Evolutionary conservation across 2,113 vertebrate genomes (phyloP).

Genomic region (Colistium nudipinnis): DNA sequence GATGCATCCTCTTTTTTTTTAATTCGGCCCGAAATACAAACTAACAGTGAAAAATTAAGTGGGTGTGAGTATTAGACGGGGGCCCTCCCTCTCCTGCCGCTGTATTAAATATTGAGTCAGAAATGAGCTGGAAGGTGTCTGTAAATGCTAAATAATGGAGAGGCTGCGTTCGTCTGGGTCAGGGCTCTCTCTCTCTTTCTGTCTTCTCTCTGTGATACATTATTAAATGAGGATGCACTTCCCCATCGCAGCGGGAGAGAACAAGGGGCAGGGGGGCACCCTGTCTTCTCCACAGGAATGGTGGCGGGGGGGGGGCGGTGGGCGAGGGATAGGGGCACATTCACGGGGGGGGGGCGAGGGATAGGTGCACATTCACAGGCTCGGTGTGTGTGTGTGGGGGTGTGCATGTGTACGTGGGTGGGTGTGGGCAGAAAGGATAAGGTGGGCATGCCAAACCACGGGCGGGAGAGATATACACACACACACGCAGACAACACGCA

Average conservation of each 20-base stretch:
- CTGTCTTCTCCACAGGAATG: conserved; percentile 77
- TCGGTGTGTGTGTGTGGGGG: conserved; percentile 21
- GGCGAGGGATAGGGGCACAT: conserved; percentile 51
- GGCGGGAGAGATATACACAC: conserved; percentile 57
- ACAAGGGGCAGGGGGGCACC: conserved; percentile 76
- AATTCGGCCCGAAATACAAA: conserved; percentile 70
- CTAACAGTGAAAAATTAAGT: conserved; percentile 62
- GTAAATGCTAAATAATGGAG: conserved; percentile 99
- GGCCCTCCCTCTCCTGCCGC: conserved; percentile 51
- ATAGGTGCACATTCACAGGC: conserved; percentile 54
- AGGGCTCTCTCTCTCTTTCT: conserved; percentile 80
- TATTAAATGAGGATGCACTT: conserved; percentile 99
- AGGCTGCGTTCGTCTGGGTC: conserved; percentile 89
- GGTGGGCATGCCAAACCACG: conserved; percentile 56
- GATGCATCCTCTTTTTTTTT: conserved; percentile 45
- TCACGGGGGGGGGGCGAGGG: conserved; percentile 31
- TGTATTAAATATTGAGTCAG: conserved; percentile 97
- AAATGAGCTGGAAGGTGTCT: conserved; percentile 98
- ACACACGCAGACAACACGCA: conserved; percentile 40
- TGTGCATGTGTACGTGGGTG: conserved; percentile 10
- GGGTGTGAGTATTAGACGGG: conserved; percentile 61
- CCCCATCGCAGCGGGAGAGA: conserved; percentile 81
- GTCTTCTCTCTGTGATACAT: conserved; percentile 97
- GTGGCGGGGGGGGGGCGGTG: not conserved
- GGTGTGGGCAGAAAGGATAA: conserved; percentile 57